Evolutionary conservation across 2,113 vertebrate genomes (phyloP), one percentile per base, ranked within the genome.

Genomic region (Lophius piscatorius): DNA sequence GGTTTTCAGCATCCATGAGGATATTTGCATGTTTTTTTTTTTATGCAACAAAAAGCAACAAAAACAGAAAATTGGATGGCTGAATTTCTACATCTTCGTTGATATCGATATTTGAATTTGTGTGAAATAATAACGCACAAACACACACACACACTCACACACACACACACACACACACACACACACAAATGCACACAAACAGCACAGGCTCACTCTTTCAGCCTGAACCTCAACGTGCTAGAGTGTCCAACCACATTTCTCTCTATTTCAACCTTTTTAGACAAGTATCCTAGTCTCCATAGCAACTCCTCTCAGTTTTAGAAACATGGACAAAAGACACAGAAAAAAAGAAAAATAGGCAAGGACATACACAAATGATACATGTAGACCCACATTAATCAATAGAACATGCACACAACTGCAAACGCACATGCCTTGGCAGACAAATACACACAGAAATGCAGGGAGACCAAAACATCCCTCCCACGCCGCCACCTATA

Each of bases 251-350:
- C 68, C 63, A 82, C 55, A 73, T 77, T 82, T 86, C 47, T 83
- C 74, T 75, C 54, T 75, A 81, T 74, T 71, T 29, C 68, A 66
- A 69, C 57, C 49, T 78, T 79, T 76, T 83, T 64, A 49, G 73
- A 78, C 65, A 80, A 87, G 72, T 77, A 85, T 80, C 58, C 70
- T 63, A 40, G 86, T 92, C 82, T 75, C 87, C 84, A 89, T 90
- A 82, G 87, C 83, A 89, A 90, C 88, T 78, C 67, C 34, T 68
- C 41, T 82, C 67, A 72, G 56, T 78, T 81, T 80, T 67, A 63
- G 55, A 88, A 78, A 70, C 47, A 65, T 42, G 62, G 52, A 88
- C 81, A 88, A 88, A 90, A 89, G 80, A 70, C 29, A 48, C 17
- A 46, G 4, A 48, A 56, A 73, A 42, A 34, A 22, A 39, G 23